These are phyloP conservation scores for Cyanoramphus novaezelandiae DNA, from an alignment of 2,113 vertebrate genomes.

Conservation along the genomic window DNA sequence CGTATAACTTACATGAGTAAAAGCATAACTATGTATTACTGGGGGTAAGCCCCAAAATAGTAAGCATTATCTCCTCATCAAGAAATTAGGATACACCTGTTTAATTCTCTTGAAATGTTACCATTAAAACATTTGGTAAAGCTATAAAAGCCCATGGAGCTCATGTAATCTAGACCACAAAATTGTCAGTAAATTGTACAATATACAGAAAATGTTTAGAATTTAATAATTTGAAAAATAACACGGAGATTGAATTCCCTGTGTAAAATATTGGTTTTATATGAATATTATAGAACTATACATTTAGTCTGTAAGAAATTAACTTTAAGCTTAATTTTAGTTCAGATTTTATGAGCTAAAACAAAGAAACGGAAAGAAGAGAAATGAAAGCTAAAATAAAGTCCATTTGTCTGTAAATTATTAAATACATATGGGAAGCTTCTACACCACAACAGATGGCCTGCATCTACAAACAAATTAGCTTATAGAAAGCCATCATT, in stretches of 20 bases:
- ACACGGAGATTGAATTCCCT: not conserved
- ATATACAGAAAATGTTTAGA: not conserved
- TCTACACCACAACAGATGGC: slow-evolving; percentile 40
- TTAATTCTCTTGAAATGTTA: not conserved
- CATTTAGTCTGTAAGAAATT: not conserved
- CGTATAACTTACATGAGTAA: not conserved
- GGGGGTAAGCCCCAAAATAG: not conserved
- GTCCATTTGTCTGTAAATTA: slow-evolving; percentile 38
- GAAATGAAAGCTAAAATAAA: slow-evolving; percentile 8
- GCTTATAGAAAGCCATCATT: slow-evolving; percentile 15
- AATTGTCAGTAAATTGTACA: not conserved
- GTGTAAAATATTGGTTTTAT: not conserved
- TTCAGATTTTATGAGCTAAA: not conserved
- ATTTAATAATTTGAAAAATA: slow-evolving; percentile 3
- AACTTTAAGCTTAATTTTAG: not conserved
- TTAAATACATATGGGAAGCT: slow-evolving; percentile 38
- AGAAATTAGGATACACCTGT: not conserved
- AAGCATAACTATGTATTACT: not conserved
- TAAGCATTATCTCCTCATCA: not conserved
- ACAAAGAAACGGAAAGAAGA: not conserved
- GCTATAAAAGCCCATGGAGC: not conserved
- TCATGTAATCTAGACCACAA: not conserved
- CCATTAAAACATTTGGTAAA: not conserved
- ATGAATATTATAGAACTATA: not conserved
- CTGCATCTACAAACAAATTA: slow-evolving; percentile 47